Evolutionary conservation across 2,797 vertebrate genomes (phyloP), one percentile per base, ranked within the genome.

Genomic region (Triplophysa bombifrons): DNA sequence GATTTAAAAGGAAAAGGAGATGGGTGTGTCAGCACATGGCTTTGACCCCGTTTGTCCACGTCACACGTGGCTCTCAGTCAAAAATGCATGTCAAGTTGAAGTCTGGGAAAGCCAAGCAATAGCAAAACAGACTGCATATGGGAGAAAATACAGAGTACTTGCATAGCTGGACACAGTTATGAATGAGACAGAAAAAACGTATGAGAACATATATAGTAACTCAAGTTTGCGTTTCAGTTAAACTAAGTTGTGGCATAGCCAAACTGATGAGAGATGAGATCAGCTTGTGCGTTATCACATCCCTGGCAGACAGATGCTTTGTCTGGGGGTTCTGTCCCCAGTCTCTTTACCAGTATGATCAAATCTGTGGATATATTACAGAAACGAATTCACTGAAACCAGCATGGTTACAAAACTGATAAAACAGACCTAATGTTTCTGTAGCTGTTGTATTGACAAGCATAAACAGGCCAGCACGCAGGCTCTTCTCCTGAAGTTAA

Each of bases 21-120:
- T 56, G 68, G 76, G 76, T 64, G 69, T 79, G 60, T 38, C 76
- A 55, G 30, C 20, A 64, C 56, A 71, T 53, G 68, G 68, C 58
- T 71, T 60, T 53, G 19, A 77, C 55, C 10, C 63, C 0, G 3
- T 55, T 55, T 44, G 61, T 72, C 76, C 80, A 82, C 76, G 53
- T 84, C 76, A 75, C 17, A 72, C 17, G 30, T 46, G 65, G 41
- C 50, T 71, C 68, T 13, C 20, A 0, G 53, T 61, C 30, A 76
- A 72, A 51, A 77, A 48, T 2, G 27, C 51, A 51, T 71, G 30
- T 44, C 48, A 64, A 25, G 56, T 48, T 56, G 22, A 71, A 14
- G 30, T 56, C 44, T 41, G 76, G 61, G 69, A 65, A 73, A 56
- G 50, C 65, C 17, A 25, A 41, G 76, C 41, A 41, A n/a, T 63